Evolutionary conservation across 2,888 invertebrate species (phyloP), one percentile per base, ranked within the genome.

Genomic region (Agrotis puta): DNA sequence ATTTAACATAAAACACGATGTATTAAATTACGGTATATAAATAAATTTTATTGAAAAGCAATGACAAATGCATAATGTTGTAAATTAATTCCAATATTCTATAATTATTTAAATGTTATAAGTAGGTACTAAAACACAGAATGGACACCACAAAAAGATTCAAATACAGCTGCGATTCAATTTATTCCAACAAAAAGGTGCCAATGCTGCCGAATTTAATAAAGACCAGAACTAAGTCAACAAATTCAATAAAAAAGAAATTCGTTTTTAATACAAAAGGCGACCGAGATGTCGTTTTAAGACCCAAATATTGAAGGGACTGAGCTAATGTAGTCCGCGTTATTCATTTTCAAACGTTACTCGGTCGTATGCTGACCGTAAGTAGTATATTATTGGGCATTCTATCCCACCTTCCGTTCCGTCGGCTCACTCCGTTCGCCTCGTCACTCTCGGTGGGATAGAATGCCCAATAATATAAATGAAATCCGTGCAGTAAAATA

Each of bases 211-310:
- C 67, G 77, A 87, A 87, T 87, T 88, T 87, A 89, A 90, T 89
- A 87, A 87, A 88, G 84, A 82, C 77, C 81, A 77, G 82, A 81
- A 72, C 83, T 82, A 80, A 84, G 76, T 88, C 87, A 87, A 88
- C 88, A 88, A 90, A 92, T 92, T 88, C 86, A 88, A 90, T 90
- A 89, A 90, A 89, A 90, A 90, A 89, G 86, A 90, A 90, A 89
- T 86, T 87, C 85, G 83, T 89, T 90, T 92, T 89, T 87, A 88
- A 90, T 87, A 89, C 87, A 89, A 91, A 86, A 87, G 88, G 84
- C 75, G 82, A 70, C 47, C 48, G 53, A n/a, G 63, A 54, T 48
- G 64, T 53, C 64, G 83, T 88, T 81, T 78, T 80, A 76, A 85
- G 83, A 73, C 68, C 67, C 81, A 82, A 83, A 88, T 86, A 89